Conservation (phyloP, 37 sponge, comb jelly and placozoan species). For the Eunapius fragilis region DNA sequence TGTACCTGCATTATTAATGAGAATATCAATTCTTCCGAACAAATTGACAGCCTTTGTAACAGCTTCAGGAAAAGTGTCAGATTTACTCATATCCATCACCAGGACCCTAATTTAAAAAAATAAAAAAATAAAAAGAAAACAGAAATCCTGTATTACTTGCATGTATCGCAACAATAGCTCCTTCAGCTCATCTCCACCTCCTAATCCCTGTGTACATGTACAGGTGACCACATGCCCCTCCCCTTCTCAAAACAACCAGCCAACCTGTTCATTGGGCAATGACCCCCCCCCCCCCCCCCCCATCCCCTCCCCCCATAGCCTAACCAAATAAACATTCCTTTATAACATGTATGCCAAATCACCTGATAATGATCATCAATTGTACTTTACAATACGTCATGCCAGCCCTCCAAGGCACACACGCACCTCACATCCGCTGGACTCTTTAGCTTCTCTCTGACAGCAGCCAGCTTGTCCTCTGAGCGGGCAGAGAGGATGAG, state of each 20-base stretch:
- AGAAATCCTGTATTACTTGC: not conserved
- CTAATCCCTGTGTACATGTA: not conserved
- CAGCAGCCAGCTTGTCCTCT: constrained; percentile 26
- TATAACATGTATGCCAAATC: too few species aligned
- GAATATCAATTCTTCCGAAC: constrained; percentile 59
- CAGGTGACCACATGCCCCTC: too few species aligned
- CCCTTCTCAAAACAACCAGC: too few species aligned
- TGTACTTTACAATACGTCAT: too few species aligned
- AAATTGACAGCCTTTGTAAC: constrained; percentile 19
- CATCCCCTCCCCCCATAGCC: too few species aligned
- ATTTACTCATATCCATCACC: constrained; percentile 40
- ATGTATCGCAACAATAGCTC: too few species aligned
- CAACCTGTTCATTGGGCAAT: too few species aligned
- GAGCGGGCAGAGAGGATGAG: constrained; percentile 55
- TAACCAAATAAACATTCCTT: too few species aligned
- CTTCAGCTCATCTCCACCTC: too few species aligned
- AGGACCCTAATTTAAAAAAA: constrained; percentile 14
- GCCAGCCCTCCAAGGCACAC: too few species aligned
- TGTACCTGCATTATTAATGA: constrained; percentile 68
- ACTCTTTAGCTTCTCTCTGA: constrained; percentile 9
- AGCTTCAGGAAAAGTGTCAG: not conserved
- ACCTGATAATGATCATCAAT: too few species aligned
- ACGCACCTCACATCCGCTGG: constrained; percentile 48
- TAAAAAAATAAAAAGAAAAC: not conserved
- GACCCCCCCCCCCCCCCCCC: too few species aligned